Conservation (phyloP, 1,140 invertebrate genomes). For the Brachionus rotundiformis region DNA sequence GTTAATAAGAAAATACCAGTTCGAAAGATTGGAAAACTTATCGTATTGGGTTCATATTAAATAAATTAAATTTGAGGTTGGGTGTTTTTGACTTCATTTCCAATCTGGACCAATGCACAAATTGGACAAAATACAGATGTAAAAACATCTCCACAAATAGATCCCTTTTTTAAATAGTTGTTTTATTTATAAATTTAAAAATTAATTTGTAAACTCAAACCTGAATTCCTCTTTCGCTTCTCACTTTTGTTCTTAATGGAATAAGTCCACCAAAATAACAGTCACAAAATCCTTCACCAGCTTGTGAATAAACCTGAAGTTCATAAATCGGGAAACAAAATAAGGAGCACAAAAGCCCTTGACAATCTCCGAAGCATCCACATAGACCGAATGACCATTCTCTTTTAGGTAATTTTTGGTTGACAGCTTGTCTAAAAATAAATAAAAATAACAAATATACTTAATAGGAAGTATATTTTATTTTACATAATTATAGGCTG, state of each 20-base stretch:
- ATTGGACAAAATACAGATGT: neutral
- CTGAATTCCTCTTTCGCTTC: conserved; percentile 39
- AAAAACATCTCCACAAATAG: conserved; percentile 34
- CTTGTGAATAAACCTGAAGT: neutral
- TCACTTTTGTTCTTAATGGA: conserved; percentile 36
- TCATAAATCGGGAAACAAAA: neutral
- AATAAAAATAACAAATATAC: neutral
- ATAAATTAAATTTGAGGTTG: neutral
- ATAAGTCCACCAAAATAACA: conserved; percentile 1
- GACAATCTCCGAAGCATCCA: conserved; percentile 18
- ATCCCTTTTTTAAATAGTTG: neutral
- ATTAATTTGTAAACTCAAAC: neutral
- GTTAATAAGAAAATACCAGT: too few relatives aligned
- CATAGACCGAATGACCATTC: neutral
- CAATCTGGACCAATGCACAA: neutral
- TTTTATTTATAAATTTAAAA: neutral
- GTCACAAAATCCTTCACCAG: conserved; percentile 28
- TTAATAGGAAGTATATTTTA: neutral
- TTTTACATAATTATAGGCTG: neutral
- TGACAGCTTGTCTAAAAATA: conserved; percentile 1
- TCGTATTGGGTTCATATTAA: too few relatives aligned
- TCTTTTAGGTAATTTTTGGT: neutral
- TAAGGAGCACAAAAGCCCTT: neutral
- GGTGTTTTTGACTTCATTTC: neutral
- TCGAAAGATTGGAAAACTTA: too few relatives aligned